These are phyloP conservation scores for Salvelinus sp. DNA, from an alignment of 2,113 vertebrate species.

Conservation along the genomic window DNA sequence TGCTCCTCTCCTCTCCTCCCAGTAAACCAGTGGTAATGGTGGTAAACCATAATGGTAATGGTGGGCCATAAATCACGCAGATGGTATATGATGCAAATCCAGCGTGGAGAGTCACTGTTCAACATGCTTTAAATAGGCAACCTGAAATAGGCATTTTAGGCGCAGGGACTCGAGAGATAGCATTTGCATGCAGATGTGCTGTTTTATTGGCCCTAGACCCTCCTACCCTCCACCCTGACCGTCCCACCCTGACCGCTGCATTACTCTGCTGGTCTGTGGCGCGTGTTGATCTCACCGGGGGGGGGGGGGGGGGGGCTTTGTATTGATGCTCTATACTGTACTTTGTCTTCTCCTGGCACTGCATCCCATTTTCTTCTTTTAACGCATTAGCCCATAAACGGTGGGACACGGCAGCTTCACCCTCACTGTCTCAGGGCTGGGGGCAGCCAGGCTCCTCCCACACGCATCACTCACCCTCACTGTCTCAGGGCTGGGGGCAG, in stretches of 20 bases:
- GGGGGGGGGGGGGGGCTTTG: slow-evolving; percentile 25
- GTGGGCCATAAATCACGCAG: slow-evolving; percentile 81
- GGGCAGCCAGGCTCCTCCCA: too few relatives aligned
- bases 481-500: not conserved
- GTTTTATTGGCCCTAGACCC: slow-evolving; percentile 57
- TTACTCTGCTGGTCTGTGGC: slow-evolving; percentile 52
- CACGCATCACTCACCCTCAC: not conserved
- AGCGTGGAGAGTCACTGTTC: slow-evolving; percentile 72
- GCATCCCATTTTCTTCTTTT: too few relatives aligned
- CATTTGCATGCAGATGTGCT: slow-evolving; percentile 73
- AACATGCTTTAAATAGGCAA: slow-evolving; percentile 75
- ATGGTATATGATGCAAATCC: slow-evolving; percentile 69
- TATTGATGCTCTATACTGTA: too few relatives aligned
- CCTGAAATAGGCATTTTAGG: slow-evolving; percentile 72
- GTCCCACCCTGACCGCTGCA: slow-evolving; percentile 2
- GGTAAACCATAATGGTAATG: slow-evolving; percentile 55
- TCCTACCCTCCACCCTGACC: too few relatives aligned
- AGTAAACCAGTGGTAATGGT: not conserved
- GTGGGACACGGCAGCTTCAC: slow-evolving; percentile 9
- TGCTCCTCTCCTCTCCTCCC: not conserved
- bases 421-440: not conserved
- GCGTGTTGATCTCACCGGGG: slow-evolving; percentile 52
- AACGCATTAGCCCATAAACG: too few relatives aligned
- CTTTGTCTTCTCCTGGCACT: too few relatives aligned
- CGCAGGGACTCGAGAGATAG: slow-evolving; percentile 58